These are phyloP conservation scores for Notiomystis cincta DNA, from an alignment of 2,113 vertebrate genomes.

Conservation along the genomic window DNA sequence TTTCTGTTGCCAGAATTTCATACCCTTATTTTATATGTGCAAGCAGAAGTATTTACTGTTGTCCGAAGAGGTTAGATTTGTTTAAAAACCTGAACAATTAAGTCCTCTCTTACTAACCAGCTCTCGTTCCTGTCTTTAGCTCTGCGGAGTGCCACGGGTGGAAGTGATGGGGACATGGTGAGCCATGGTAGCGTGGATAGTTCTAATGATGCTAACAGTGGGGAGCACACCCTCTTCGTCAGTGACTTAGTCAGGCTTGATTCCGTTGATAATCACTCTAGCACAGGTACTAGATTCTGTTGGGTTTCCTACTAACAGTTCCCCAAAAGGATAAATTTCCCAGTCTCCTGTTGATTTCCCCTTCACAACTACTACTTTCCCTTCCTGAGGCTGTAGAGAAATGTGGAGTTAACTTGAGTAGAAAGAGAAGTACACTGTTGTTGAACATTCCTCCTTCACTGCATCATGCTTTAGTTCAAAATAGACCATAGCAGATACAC, in stretches of 20 bases:
- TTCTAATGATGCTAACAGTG: conserved; percentile 82
- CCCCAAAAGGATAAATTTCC: conserved; percentile 1
- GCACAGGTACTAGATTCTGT: conserved; percentile 81
- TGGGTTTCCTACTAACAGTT: conserved; percentile 57
- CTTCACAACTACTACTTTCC: neutral
- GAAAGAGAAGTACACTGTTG: neutral
- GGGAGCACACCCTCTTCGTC: conserved; percentile 81
- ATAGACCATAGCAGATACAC: neutral
- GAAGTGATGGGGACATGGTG: conserved; percentile 82
- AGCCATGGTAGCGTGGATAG: conserved; percentile 89
- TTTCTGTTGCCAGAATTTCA: neutral
- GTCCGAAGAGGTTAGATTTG: conserved; percentile 9
- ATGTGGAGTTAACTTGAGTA: neutral
- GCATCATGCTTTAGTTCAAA: neutral
- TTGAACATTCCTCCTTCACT: neutral
- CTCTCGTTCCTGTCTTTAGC: conserved; percentile 70
- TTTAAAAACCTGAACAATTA: conserved; percentile 5
- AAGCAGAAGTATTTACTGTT: conserved; percentile 15
- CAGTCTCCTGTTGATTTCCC: conserved; percentile 7
- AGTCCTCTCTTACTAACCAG: conserved; percentile 51
- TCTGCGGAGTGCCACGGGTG: conserved; percentile 65
- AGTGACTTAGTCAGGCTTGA: conserved; percentile 78
- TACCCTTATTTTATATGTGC: neutral
- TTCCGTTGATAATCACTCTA: conserved; percentile 79
- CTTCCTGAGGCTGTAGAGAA: neutral